Base-by-base conservation (phyloP, 1,140 invertebrate species). In the Drosophila elegans region DNA sequence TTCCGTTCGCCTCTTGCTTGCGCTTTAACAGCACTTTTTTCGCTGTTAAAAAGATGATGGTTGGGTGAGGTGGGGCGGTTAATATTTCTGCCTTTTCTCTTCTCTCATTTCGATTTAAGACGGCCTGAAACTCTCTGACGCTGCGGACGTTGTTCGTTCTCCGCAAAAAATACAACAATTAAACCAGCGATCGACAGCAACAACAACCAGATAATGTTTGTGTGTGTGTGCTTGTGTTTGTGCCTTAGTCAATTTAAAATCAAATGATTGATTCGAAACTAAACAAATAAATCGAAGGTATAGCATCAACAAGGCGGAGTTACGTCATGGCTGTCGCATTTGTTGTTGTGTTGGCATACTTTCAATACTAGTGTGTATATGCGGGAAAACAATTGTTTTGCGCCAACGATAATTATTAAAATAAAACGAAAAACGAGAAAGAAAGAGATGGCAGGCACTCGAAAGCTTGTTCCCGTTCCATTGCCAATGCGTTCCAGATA, bases 331-430 rank as follows among this genome's bases (percentile, higher is more conserved):
- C 57, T 41, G 39, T 54, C 67, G 66, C 63, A 54, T 44, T 59
- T 78, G 55, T 71, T 78, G 76, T 56, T 56, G 67, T 61, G 60
- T 25, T 78, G 74, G 57, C 62, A 69, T 80, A 72, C 45, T 72
- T 76, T 42, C 48, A n/a, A 32, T 52, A 51, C 54, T 55, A 54
- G 41, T 62, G 44, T 68, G 41, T 62, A 39, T 68, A 36, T 66
- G 57, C 36, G 32, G 16, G 21, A 72, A 29, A 13, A 64, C 45
- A 60, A 60, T 69, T 69, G 34, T 60, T 53, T 68, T 72, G 56
- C 51, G 51, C 49, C 49, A 61, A 49, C 63, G 39, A 59, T 73
- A 53, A 73, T 71, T 71, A 54, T 71, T 53, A 54, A 74, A 56
- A 73, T 53, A 56, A 63, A 62, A 39, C 63, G 6, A 53, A 45